Evolutionary conservation across 2,888 invertebrate genomes (phyloP).

Genomic region (Prenolepis imparis): DNA sequence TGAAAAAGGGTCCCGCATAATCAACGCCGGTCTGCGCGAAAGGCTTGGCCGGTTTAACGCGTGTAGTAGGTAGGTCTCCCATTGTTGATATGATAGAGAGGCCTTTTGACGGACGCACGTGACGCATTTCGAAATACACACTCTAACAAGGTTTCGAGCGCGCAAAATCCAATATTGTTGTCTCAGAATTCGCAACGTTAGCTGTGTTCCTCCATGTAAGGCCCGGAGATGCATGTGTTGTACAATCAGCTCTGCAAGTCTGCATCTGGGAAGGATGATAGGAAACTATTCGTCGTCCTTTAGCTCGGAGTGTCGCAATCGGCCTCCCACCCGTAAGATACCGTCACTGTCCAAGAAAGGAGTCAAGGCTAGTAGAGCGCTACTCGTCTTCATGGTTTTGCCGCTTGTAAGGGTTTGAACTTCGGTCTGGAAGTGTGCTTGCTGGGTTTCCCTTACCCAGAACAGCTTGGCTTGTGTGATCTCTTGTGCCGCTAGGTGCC

Average conservation of each 20-base stretch:
- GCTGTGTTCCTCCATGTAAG: neutral
- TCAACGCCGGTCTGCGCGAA: neutral
- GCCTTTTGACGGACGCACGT: neutral
- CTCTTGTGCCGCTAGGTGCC: too few species aligned
- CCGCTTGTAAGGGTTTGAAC: neutral
- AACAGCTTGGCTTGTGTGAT: neutral
- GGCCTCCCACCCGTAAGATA: neutral
- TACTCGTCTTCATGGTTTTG: neutral
- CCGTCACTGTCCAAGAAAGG: neutral
- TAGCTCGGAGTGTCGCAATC: neutral
- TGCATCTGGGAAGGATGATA: neutral
- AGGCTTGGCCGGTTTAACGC: neutral
- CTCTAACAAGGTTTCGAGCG: neutral
- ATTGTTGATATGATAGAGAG: neutral
- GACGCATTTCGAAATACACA: neutral
- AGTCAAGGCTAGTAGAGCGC: neutral
- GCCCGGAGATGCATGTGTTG: neutral
- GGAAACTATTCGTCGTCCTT: neutral
- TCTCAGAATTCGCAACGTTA: neutral
- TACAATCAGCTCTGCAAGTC: neutral
- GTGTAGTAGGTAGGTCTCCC: neutral
- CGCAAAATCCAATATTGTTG: neutral
- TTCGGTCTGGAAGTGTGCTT: neutral
- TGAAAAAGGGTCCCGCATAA: constrained; percentile 8
- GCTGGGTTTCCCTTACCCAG: neutral